Conservation (phyloP, 2,113 vertebrate species). For the Gavialis gangeticus region DNA sequence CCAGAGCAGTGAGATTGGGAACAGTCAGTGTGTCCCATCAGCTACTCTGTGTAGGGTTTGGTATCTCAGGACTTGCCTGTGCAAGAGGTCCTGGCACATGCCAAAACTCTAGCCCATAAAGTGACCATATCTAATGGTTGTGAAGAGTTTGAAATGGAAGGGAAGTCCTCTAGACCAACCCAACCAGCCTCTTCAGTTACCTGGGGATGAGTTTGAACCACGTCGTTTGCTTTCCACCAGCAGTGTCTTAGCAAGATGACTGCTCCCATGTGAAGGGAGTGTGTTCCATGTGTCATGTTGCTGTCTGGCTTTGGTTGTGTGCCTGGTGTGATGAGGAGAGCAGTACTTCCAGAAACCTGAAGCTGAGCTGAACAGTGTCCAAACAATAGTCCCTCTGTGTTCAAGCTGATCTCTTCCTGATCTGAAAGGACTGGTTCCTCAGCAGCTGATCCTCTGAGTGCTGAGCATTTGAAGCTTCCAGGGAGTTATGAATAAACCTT, state of each 20-base stretch:
- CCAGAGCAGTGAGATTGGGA: neutral
- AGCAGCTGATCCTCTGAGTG: neutral
- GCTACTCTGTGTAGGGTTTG: neutral
- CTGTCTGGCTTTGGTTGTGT: neutral
- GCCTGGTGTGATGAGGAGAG: neutral
- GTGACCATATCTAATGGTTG: neutral
- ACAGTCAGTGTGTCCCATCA: neutral
- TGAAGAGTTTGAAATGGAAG: neutral
- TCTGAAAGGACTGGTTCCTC: neutral
- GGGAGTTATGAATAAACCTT: neutral
- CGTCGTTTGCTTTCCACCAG: neutral
- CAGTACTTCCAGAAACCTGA: neutral
- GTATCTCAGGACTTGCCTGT: rapidly evolving
- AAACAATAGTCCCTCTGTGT: rapidly evolving
- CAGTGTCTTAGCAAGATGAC: conserved; percentile 3
- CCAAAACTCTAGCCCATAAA: neutral
- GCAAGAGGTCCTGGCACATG: neutral
- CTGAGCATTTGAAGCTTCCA: neutral
- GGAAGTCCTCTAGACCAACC: neutral
- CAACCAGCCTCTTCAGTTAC: neutral
- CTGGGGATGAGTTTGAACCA: neutral
- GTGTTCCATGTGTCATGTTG: neutral
- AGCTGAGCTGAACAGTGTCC: neutral
- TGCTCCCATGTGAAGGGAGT: neutral
- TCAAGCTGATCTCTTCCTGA: neutral